phyloP scores from a whole-genome alignment of 1,140 invertebrate species.

The Saccostrea cuccullata region DNA sequence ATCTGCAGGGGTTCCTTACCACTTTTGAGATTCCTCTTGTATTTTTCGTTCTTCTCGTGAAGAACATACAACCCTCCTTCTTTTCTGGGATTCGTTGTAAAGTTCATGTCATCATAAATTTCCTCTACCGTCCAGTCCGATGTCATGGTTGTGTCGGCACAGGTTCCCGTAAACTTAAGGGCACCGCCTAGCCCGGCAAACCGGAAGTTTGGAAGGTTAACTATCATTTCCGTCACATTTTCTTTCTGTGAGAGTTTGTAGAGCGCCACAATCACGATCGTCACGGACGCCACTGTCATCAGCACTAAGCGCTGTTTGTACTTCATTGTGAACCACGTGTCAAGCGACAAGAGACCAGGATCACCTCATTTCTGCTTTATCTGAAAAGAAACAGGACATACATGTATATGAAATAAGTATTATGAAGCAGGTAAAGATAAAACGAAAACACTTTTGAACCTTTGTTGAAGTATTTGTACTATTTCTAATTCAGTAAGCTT shows the following conservation, averaged over 20 bases:
- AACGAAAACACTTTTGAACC: too few relatives aligned
- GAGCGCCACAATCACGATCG: neutral
- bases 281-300: neutral
- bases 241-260: neutral
- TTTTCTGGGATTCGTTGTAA: constrained; percentile 38
- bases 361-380: neutral
- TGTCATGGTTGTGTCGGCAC: neutral
- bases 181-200: neutral
- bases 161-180: neutral
- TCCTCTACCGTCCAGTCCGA: constrained; percentile 50
- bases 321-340: neutral
- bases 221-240: constrained; percentile 4
- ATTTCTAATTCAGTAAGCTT: too few relatives aligned
- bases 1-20: constrained; percentile 87
- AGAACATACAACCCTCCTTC: constrained; percentile 52
- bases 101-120: constrained; percentile 53
- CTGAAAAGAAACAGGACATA: neutral
- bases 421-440: too few relatives aligned
- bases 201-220: neutral
- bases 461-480: too few relatives aligned
- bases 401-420: neutral
- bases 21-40: neutral
- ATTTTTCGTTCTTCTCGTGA: constrained; percentile 48
- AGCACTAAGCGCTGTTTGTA: neutral
- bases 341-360: neutral